Conservation (phyloP, 2,113 vertebrate genomes). For the Esox niger region DNA sequence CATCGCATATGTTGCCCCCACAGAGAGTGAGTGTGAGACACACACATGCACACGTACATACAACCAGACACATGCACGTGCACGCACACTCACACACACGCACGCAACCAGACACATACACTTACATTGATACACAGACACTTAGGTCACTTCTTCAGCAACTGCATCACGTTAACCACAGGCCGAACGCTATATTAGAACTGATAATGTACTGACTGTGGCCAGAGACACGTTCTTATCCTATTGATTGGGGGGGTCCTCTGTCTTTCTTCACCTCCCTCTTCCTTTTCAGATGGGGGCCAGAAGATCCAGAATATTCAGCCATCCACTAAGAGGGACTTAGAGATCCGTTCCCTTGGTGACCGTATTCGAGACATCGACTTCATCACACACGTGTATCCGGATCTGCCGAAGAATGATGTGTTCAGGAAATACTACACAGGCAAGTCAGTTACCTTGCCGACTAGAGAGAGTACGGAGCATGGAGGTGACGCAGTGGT, state of each 20-base stretch:
- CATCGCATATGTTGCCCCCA: slow-evolving; percentile 83
- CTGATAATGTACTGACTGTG: no score
- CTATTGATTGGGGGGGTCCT: no score
- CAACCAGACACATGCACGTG: no score
- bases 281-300: slow-evolving; percentile 67
- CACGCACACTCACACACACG: no score
- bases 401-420: slow-evolving; percentile 79
- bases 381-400: slow-evolving; percentile 83
- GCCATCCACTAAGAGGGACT: slow-evolving; percentile 89
- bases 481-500: no score
- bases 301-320: slow-evolving; percentile 92
- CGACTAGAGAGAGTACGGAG: no score
- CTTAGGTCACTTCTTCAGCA: no score
- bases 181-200: no score
- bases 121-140: no score
- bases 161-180: no score
- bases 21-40: slow-evolving; percentile 67
- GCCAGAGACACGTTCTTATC: not conserved
- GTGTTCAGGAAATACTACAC: slow-evolving; percentile 86
- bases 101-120: no score
- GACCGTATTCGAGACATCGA: slow-evolving; percentile 88
- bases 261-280: not conserved
- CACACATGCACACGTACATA: no score
- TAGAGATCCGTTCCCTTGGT: slow-evolving; percentile 87
- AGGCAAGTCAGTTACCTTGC: slow-evolving; percentile 67